Evolutionary conservation across 1,140 invertebrate species (phyloP).

Genomic region (Dolichoris vasculosae): DNA sequence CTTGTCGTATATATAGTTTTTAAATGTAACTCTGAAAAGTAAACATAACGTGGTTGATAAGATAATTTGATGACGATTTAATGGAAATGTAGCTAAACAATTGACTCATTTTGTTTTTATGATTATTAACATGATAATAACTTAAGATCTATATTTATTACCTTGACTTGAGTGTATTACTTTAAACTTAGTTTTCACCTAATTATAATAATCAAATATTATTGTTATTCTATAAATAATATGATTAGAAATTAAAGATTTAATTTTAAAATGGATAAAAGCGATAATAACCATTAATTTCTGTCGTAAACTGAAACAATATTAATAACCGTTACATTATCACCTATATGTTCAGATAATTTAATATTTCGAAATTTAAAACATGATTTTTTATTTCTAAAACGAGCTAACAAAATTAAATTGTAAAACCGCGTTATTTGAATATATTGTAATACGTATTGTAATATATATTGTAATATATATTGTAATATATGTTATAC

Average conservation of each 20-base stretch:
- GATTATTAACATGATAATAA: background rate
- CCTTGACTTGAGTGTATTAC: background rate
- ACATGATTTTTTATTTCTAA: no score
- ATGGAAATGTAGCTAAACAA: constrained; percentile 30
- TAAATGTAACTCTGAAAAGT: background rate
- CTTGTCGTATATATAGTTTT: background rate
- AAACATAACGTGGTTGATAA: constrained; percentile 13
- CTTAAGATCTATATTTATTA: background rate
- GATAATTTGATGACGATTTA: constrained; percentile 36
- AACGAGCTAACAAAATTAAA: no score
- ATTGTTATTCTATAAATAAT: background rate
- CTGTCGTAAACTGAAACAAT: no score
- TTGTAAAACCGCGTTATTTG: no score
- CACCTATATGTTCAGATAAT: no score
- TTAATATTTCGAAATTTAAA: no score
- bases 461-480: no score
- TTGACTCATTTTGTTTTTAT: constrained; percentile 7
- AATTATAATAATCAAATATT: background rate
- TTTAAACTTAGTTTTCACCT: background rate
- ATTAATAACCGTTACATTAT: no score
- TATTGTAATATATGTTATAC: no score
- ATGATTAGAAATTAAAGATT: background rate
- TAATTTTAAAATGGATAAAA: background rate
- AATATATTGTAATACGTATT: no score
- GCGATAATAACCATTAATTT: background rate